These are phyloP conservation scores for Cyclina sinensis DNA, from an alignment of 1,140 invertebrate genomes.

Conservation along the genomic window DNA sequence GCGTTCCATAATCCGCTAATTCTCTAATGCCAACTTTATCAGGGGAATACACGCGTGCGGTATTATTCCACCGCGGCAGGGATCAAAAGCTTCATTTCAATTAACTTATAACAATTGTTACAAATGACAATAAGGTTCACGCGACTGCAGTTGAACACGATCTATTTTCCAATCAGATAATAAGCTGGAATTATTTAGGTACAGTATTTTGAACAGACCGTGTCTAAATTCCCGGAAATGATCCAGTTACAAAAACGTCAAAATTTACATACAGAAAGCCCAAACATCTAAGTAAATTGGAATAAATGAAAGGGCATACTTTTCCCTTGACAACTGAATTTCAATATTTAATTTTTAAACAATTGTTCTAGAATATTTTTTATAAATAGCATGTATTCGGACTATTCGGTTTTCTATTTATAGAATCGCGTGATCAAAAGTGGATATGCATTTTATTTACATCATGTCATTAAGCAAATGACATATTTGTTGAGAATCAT, in stretches of 20 bases:
- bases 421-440: too few relatives aligned
- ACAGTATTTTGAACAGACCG: conserved; percentile 18
- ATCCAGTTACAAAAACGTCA: background rate
- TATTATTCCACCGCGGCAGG: conserved; percentile 63
- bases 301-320: background rate
- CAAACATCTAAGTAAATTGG: background rate
- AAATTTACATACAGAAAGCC: conserved; percentile 12
- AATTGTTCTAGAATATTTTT: too few relatives aligned
- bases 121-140: conserved; percentile 63
- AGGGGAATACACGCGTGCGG: conserved; percentile 63
- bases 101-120: conserved; percentile 65
- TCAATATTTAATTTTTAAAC: too few relatives aligned
- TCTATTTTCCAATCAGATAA: conserved; percentile 61
- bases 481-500: too few relatives aligned
- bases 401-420: too few relatives aligned
- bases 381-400: too few relatives aligned
- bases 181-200: conserved; percentile 44
- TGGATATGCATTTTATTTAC: too few relatives aligned
- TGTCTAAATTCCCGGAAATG: conserved; percentile 27
- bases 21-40: conserved; percentile 63
- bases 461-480: too few relatives aligned
- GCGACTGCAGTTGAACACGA: conserved; percentile 44
- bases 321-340: too few relatives aligned
- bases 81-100: conserved; percentile 69
- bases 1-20: conserved; percentile 64